Evolutionary conservation across 1,140 invertebrate genomes (phyloP).

Genomic region (Metopolophium dirhodum): DNA sequence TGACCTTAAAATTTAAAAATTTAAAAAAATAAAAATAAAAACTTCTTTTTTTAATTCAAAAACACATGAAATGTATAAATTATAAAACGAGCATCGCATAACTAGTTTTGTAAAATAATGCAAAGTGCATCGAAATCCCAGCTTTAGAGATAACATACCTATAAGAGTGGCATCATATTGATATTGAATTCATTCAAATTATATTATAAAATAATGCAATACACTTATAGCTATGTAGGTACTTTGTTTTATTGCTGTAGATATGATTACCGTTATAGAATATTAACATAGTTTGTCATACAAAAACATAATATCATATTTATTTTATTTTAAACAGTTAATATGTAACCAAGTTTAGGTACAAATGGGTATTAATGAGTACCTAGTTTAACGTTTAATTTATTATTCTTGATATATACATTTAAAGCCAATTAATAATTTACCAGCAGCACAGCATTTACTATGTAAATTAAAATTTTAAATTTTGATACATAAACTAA

Average conservation of each 20-base stretch:
- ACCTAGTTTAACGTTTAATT: neutral
- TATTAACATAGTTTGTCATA: conserved; percentile 5
- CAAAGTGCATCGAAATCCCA: too few species aligned
- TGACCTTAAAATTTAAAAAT: too few species aligned
- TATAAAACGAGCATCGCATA: too few species aligned
- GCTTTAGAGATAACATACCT: too few species aligned
- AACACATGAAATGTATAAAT: too few species aligned
- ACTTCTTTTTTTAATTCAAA: too few species aligned
- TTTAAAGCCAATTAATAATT: neutral
- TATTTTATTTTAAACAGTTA: neutral
- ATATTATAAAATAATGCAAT: neutral
- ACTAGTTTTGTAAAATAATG: too few species aligned
- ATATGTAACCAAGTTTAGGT: neutral
- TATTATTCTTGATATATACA: neutral
- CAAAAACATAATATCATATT: neutral
- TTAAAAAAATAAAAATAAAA: too few species aligned
- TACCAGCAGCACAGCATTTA: neutral
- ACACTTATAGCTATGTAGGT: neutral
- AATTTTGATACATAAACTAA: neutral
- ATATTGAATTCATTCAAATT: too few species aligned
- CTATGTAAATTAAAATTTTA: neutral
- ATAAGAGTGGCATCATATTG: too few species aligned
- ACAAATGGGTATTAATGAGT: neutral
- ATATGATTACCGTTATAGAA: neutral
- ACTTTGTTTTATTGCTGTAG: neutral